Conservation (phyloP, 2,113 vertebrate species). For the Hydropotes inermis region DNA sequence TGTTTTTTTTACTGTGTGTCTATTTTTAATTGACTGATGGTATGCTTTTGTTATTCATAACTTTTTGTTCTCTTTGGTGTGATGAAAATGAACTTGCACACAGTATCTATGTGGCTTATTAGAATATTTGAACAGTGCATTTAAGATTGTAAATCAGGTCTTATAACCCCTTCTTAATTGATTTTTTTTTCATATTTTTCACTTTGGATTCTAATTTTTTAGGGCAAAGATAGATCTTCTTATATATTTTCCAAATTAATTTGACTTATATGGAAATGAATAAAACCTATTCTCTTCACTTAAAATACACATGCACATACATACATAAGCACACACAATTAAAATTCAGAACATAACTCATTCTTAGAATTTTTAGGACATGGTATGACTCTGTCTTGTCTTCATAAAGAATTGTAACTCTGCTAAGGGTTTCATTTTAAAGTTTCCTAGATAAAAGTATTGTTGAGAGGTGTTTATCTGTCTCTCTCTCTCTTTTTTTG, state of each 20-base stretch:
- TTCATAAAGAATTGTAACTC: not conserved
- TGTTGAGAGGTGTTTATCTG: not conserved
- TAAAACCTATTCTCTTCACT: not conserved
- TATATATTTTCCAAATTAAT: not conserved
- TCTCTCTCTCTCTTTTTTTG: not conserved
- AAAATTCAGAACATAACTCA: not conserved
- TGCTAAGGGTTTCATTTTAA: not conserved
- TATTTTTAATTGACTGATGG: not conserved
- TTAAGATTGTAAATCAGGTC: not conserved
- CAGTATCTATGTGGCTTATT: not conserved
- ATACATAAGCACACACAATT: not conserved
- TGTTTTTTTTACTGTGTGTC: not conserved
- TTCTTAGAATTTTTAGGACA: slow-evolving; percentile 2
- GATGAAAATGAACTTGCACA: slow-evolving; percentile 46
- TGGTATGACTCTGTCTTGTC: not conserved
- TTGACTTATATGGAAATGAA: not conserved
- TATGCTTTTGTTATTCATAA: not conserved
- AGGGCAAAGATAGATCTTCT: not conserved
- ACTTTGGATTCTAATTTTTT: slow-evolving; percentile 6
- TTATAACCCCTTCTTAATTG: not conserved
- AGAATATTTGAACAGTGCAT: not conserved
- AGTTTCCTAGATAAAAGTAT: not conserved
- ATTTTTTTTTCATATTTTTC: not conserved
- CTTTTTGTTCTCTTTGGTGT: not conserved
- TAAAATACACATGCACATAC: not conserved